Base-by-base conservation (phyloP, 2,113 vertebrate genomes). In the Brachionichthys hirsutus region DNA sequence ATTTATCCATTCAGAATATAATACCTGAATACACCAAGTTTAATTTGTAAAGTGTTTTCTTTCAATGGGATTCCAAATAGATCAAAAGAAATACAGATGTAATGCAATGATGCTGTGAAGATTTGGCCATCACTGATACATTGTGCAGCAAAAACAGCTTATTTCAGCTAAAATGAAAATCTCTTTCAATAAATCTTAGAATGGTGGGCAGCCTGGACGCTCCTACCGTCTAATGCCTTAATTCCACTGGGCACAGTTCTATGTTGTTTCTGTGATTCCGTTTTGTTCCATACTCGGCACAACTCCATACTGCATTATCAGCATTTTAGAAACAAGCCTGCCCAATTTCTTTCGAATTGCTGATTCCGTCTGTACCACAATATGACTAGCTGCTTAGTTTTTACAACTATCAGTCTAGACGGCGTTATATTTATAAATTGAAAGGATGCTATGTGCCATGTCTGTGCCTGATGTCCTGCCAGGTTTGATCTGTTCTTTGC, bases 21-120 rank as follows among this genome's bases (percentile, higher is more conserved):
- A 47, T 63, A 47, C 36, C 15, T 30, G 8, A 8, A 4, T 30
- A 30, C 2, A 18, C 34, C 35, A 18, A 54, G 19, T 20, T n/a
- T 6, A 42, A 46, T 44, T 41, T 8, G 18, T 54, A 36, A 55
- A 54, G 38, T 17, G 8, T 42, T 44, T 24, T 62, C 7, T 62
- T 22, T 51, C 43, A 58, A 51, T 9, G 57, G n/a, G 43, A 68
- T 67, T 62, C 9, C 20, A 73, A 47, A 12, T 17, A 30, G 43
- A 58, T 40, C 54, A 30, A 30, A 30, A 30, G 24, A 30, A 30
- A 30, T 30, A 30, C 24, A 2, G 24, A 30, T 30, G 24, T 30
- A 30, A 30, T 30, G 5, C 24, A 30, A 30, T 30, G 24, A 30
- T 30, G 10, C 16, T n/a, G 12, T 48, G 30, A 5, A 52, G 40